Evolutionary conservation across 2,113 vertebrate genomes (phyloP), one percentile per base, ranked within the genome.

Genomic region (Tachuris rubrigastra): DNA sequence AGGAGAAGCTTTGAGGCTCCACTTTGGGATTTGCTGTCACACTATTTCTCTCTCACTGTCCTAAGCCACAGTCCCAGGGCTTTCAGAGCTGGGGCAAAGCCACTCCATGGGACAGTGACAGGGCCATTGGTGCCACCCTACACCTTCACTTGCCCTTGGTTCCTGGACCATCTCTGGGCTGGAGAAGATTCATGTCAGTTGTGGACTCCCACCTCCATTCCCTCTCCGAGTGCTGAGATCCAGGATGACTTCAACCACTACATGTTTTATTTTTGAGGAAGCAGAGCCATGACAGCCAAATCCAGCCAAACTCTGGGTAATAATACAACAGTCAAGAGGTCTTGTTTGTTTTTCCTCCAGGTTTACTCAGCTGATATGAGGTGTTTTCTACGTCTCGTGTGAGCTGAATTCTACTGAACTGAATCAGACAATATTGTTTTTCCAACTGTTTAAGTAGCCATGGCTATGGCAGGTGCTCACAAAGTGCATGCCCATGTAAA

Each of bases 41-140:
- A 27, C 12, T 44, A 15, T 78, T 74, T 63, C 66, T 44, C 52
- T n/a, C 69, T 42, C 75, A 13, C 21, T 10, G 16, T 6, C 28
- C 46, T 37, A 41, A 35, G 46, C 9, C 30, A 39, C n/a, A 55
- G 58, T 28, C 28, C 50, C 49, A 7, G 27, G 50, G 53, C 47
- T 62, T 66, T 53, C 53, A 33, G 31, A 62, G 53, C 27, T 1
- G 6, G 21, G 56, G 12, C 28, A 28, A 28, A 86, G 33, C 50
- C 50, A 53, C 33, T 19, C 22, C 0, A 0, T 1, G 12, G 18
- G 59, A 46, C 1, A 10, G n/a, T 28, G 62, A 50, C 0, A 1
- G 41, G 46, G n/a, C 68, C 33, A 21, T 3, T 5, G 5, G 53
- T 59, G 41, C 18, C 81, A 52, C 27, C 10, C 84, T 39, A 24